Conservation (phyloP, 2,113 vertebrate species). For the Formicarius rufipectus region DNA sequence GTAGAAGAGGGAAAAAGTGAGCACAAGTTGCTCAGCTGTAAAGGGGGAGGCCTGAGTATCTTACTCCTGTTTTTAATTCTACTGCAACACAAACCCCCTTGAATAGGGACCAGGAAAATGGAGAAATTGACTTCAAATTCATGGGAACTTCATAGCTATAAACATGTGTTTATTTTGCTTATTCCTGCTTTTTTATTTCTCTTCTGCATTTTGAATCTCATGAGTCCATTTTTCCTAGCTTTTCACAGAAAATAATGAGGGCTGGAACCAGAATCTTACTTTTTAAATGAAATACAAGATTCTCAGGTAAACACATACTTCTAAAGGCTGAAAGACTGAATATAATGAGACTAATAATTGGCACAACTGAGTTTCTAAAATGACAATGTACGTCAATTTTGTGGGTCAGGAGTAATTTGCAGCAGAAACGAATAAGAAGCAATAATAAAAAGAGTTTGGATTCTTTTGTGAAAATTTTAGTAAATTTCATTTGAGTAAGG, state of each 20-base stretch:
- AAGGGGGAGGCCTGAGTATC: rapidly evolving
- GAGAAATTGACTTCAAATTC: not conserved
- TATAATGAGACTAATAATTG: not conserved
- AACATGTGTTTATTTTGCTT: not conserved
- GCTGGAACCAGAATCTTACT: not conserved
- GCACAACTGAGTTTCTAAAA: constrained; percentile 1
- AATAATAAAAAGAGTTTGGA: not conserved
- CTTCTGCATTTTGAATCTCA: not conserved
- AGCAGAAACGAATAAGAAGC: not conserved
- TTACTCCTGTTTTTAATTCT: not conserved
- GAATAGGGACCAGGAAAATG: not conserved
- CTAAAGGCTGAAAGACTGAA: not conserved
- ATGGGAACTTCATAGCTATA: not conserved
- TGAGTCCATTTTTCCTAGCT: not conserved
- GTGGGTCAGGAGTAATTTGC: constrained; percentile 15
- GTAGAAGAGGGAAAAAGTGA: not conserved
- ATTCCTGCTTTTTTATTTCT: not conserved
- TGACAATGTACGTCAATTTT: not conserved
- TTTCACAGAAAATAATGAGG: not conserved
- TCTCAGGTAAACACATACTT: constrained; percentile 1
- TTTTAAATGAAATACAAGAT: not conserved
- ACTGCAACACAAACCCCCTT: not conserved
- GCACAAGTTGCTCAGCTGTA: not conserved
- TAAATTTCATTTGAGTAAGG: not conserved
- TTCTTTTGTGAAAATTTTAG: not conserved